phyloP scores from a whole-genome alignment of 2,888 invertebrate species.

The Diabrotica balteata region DNA sequence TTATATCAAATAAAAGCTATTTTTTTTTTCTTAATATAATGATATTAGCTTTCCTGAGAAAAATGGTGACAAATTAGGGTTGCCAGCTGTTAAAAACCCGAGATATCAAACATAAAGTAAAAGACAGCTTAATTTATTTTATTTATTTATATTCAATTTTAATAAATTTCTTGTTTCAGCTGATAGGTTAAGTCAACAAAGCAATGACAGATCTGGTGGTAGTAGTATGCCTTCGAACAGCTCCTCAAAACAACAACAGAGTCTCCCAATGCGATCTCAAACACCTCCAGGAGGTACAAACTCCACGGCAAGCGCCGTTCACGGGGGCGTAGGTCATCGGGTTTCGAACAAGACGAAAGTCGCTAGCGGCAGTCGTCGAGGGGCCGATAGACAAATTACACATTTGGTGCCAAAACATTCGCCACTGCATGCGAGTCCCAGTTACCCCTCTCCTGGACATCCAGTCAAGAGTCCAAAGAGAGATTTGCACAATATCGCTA shows the following conservation, averaged over 20 bases:
- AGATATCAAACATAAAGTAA: no score
- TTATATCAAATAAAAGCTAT: no score
- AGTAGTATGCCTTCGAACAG: conserved; percentile 16
- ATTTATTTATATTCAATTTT: no score
- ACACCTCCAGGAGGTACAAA: conserved; percentile 52
- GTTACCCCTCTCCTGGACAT: conserved; percentile 53
- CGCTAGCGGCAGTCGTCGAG: conserved; percentile 53
- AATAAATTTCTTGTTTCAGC: conserved; percentile 16
- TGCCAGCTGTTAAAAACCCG: no score
- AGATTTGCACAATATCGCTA: conserved; percentile 52
- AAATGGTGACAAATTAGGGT: no score
- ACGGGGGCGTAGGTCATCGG: conserved; percentile 52
- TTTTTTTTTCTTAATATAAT: no score
- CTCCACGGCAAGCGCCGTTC: conserved; percentile 22
- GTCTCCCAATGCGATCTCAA: conserved; percentile 46
- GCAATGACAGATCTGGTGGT: conserved; percentile 40
- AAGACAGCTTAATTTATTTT: no score
- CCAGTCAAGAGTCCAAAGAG: conserved; percentile 54
- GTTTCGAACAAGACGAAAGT: conserved; percentile 59
- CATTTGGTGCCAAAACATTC: conserved; percentile 66
- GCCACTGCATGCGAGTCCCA: conserved; percentile 67
- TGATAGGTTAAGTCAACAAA: conserved; percentile 45
- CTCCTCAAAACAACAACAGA: conserved; percentile 33
- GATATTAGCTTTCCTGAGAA: no score
- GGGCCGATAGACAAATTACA: conserved; percentile 55